Base-by-base conservation (phyloP, 2,888 invertebrate species). In the Caenorhabditis virilis region DNA sequence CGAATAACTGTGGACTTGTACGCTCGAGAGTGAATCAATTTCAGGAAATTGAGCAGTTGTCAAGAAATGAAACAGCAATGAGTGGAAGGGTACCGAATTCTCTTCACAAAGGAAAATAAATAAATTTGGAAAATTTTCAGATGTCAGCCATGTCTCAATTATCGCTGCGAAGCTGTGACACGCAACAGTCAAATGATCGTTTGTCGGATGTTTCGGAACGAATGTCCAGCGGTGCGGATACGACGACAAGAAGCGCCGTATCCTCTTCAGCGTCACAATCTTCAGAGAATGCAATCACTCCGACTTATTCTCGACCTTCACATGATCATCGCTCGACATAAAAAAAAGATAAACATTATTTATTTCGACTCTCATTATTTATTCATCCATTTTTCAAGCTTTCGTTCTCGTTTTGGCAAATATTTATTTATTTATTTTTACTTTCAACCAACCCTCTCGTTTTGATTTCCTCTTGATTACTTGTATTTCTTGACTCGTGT, bases 11-110 rank as follows among this genome's bases (percentile, higher is more conserved):
- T 27, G 67, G 67, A 18, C 18, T 67, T 26, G 67, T 67, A 11
- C 42, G 52, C 11, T 57, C 57, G n/a, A 27, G 62, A 39, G 59
- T 67, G n/a, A 51, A 63, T 53, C 65, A 65, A 36, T 65, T 65
- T 33, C 43, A 65, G 56, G 65, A 56, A 42, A 60, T 65, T 6
- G 65, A 58, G 27, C 59, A 65, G 33, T 30, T 42, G 26, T 45
- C 51, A 15, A 27, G 23, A 7, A 42, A 33, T 20, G 43, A 38
- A 6, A 16, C 27, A 25, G 22, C 16, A 4, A 20, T 36, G 6
- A 39, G 50, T 50, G 50, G 50, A 23, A 23, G 50, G 25, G 38
- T 49, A n/a, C n/a, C n/a, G n/a, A n/a, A n/a, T n/a, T n/a, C n/a
- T n/a, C n/a, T 16, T 16, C 11, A 18, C 5, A 16, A 18, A 39